Conservation (phyloP, 2,113 vertebrate genomes). For the Reinhardtius hippoglossoides region DNA sequence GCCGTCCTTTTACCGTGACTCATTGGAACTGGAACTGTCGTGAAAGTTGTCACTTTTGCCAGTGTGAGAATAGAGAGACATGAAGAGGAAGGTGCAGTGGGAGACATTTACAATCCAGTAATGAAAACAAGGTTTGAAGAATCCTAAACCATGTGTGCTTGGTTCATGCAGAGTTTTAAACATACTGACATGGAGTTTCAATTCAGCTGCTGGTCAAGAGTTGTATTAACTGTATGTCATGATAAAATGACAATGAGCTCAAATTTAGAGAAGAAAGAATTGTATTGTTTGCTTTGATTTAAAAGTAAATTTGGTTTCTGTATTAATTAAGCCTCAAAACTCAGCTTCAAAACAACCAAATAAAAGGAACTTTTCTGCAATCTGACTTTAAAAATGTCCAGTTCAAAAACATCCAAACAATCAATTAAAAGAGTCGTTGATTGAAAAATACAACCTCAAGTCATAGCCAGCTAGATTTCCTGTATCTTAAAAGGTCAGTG, state of each 20-base stretch:
- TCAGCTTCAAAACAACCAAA: no score
- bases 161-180: neutral
- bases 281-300: no score
- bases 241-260: neutral
- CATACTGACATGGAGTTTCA: neutral
- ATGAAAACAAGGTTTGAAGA: neutral
- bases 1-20: no score
- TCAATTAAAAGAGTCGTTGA: neutral
- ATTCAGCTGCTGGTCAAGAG: neutral
- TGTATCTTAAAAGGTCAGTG: no score
- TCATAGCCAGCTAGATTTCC: neutral
- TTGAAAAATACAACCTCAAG: neutral
- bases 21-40: no score
- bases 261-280: neutral
- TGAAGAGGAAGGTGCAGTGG: neutral
- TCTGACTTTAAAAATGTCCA: no score
- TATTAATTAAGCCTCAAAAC: no score
- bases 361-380: no score
- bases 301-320: no score
- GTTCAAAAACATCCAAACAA: no score
- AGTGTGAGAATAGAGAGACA: neutral
- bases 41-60: neutral
- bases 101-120: slow-evolving; percentile 18
- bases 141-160: slow-evolving; percentile 11
- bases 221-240: neutral